Base-by-base conservation (phyloP, 1,140 invertebrate species). In the Tachypleus tridentatus region DNA sequence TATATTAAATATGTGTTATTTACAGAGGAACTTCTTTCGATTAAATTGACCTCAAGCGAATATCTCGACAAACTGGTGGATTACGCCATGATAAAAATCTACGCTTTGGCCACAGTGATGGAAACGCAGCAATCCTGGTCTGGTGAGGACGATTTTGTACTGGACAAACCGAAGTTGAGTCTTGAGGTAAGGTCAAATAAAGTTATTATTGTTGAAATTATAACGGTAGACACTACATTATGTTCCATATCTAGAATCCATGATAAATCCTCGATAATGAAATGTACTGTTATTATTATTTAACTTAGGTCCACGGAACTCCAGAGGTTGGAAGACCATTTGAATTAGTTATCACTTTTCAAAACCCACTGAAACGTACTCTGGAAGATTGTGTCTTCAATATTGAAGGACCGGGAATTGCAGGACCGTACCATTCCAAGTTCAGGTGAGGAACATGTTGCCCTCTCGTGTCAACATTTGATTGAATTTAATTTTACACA, bases 121-220 rank as follows among this genome's bases (percentile, higher is more conserved):
- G 86, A 91, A 60, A 93, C 86, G 2, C 84, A 89, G 61, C 94
- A 86, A 73, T 89, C 93, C 71, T 94, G 91, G 74, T 91, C 88
- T 70, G 89, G 88, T 0, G 88, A 93, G 77, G 89, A 93, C 72
- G 90, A 94, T 76, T 93, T 94, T 72, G 82, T 89, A 67, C 86
- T 93, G 3, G 78, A 88, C 11, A 93, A 93, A 72, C 91, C 87
- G 1, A 81, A 76, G 59, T 82, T 88, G 56, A 74, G 76, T 11
- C 80, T 89, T 29, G 70, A 75, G 69, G 76, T 76, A 66, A 7
- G 29, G 29, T 29, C 29, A 29, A 29, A 29, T 29, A 29, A 29
- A 29, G 29, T 1, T 29, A 29, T 29, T 29, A 29, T 29, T 29
- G 29, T 29, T 29, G 29, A 2, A 29, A 29, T 29, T 29, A 0